Evolutionary conservation across 2,888 invertebrate species (phyloP), one percentile per base, ranked within the genome.

Genomic region (Diarsia mendica): DNA sequence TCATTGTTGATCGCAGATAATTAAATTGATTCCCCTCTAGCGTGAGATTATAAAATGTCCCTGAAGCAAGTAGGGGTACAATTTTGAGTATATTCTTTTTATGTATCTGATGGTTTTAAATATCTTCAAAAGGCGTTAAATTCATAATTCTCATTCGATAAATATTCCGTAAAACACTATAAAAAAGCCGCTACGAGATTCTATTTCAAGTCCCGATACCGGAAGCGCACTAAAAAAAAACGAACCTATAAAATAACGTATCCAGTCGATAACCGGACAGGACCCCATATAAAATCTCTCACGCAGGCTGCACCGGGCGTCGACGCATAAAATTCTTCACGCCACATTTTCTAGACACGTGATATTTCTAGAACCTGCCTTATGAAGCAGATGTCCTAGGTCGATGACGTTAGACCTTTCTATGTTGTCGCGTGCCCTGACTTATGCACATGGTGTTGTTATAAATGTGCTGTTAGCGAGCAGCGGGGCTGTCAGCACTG

Each of bases 341-440:
- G 84, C 82, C 82, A 83, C 83, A 83, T 83, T 85, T 85, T 72
- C 75, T 49, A 75, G 77, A 82, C 80, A 71, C 80, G 75, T 82
- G 82, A 80, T 83, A 84, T 79, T 83, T 81, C 79, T 87, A 85
- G 83, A 91, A 89, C 88, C 88, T 90, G 89, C 80, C 79, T 72
- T 75, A 49, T 85, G 76, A 82, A 88, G 93, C 96, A 96, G 96
- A 93, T 96, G 96, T 85, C 78, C 74, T 80, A 89, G 95, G 94
- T 94, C 96, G 91, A 89, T 91, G 95, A 93, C 95, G 91, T 94
- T 92, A 92, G 95, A 95, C 95, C 95, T 96, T 95, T 95, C 90
- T 92, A 90, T 90, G 89, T 86, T 91, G 93, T 93, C 95, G 93
- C 93, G 94, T 93, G 94, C 91, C 83, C 67, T 81, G 83, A 83